Base-by-base conservation (phyloP, 1,140 invertebrate genomes). In the Meloidogyne hapla region DNA sequence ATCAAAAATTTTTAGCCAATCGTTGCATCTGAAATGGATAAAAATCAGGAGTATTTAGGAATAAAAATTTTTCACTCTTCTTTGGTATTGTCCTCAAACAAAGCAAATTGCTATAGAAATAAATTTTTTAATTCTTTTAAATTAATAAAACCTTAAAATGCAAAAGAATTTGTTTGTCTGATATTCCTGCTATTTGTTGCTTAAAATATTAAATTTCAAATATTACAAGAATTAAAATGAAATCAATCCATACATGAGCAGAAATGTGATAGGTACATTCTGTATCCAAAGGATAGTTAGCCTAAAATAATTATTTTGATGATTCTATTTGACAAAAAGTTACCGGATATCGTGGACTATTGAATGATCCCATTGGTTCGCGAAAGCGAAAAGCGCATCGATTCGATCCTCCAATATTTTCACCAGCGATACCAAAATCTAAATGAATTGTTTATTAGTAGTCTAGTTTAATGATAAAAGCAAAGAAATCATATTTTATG, bases 371-470 rank as follows among this genome's bases (percentile, higher is more conserved):
- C 26, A 21, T 75, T 1, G 65, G 48, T 9, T 81, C 72, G 1
- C 26, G 74, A 69, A 86, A 86, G 25, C 80, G 78, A 67, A 86
- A 86, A 25, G 75, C 65, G 61, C 85, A 86, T 25, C 83, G 77
- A 76, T 86, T 86, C 0, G 85, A 86, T 61, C 76, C 81, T 3
- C 84, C 85, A 40, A 86, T 69, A 15, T 83, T 61, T 33, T 84
- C 81, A 25, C 85, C 85, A 18, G 83, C 80, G n/a, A 86, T 80
- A 5, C 85, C 85, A 70, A 86, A 86, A 68, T 86, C 84, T 81
- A 38, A 77, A 66, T 10, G 15, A 12, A 21, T 26, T 15, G 2
- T 15, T 25, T 13, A 3, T 21, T 8, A 48, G 0, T 18, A 71
- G 5, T 21, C n/a, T n/a, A 42, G 21, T 45, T 42, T 21, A 13